Conservation (phyloP, 2,113 vertebrate species). For the Suricata suricatta region DNA sequence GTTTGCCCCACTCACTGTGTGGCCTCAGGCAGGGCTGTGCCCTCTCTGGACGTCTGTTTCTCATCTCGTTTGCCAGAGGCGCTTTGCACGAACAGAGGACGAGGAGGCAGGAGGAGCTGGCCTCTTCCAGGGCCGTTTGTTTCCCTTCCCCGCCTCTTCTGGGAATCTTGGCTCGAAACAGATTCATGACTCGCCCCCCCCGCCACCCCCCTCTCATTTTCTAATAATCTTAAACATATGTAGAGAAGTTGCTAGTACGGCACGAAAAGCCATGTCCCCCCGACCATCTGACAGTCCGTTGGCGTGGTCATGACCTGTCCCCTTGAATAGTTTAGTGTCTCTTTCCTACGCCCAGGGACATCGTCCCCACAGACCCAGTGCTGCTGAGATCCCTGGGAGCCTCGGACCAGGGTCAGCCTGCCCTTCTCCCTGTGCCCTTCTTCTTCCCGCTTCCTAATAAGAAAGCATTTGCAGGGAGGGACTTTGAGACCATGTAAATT, state of each 20-base stretch:
- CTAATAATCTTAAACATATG: background rate
- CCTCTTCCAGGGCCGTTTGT: too few species aligned
- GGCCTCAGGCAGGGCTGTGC: background rate
- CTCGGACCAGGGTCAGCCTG: background rate
- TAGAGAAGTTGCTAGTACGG: background rate
- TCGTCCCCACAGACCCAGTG: background rate
- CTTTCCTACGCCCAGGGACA: background rate
- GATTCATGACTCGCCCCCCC: background rate
- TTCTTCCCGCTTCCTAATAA: rapidly evolving
- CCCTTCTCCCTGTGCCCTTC: too few species aligned
- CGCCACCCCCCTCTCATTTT: background rate
- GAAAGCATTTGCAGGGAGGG: background rate
- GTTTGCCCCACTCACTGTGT: background rate
- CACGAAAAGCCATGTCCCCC: background rate
- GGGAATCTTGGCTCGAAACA: background rate
- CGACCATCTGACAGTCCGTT: background rate
- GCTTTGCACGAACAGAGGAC: background rate
- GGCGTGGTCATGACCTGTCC: rapidly evolving
- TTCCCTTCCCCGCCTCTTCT: background rate
- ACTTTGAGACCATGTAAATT: rapidly evolving
- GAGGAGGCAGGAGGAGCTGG: background rate
- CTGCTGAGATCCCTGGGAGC: rapidly evolving
- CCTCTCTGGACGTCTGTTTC: rapidly evolving
- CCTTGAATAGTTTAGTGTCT: background rate
- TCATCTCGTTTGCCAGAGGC: background rate